Conservation (phyloP, 2,113 vertebrate genomes). For the Oncorhynchus tshawytscha region DNA sequence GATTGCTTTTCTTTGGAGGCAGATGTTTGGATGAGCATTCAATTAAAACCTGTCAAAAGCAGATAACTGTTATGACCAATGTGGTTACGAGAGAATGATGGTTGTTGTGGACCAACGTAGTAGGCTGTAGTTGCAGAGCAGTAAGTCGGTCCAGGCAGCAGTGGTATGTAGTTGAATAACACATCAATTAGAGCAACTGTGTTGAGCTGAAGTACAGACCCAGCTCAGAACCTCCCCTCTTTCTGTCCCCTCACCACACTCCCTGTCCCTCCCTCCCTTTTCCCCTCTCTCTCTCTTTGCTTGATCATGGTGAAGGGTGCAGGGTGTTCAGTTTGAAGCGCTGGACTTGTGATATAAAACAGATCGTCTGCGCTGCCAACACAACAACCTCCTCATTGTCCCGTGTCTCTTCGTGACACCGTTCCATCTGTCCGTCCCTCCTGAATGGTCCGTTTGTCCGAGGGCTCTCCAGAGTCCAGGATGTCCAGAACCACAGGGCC, state of each 20-base stretch:
- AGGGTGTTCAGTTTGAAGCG: conserved; percentile 44
- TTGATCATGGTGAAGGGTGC: conserved; percentile 40
- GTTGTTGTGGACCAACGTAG: too few relatives aligned
- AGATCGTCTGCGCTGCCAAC: conserved; percentile 48
- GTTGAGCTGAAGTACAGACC: not conserved
- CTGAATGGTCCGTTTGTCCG: conserved; percentile 63
- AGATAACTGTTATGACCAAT: too few relatives aligned
- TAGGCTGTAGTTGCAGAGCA: too few relatives aligned
- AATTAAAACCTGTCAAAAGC: too few relatives aligned
- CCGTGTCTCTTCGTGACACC: conserved; percentile 56
- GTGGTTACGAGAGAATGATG: too few relatives aligned
- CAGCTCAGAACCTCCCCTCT: conserved; percentile 14
- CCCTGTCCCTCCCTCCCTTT: not conserved
- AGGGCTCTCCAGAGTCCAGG: not conserved
- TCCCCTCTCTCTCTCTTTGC: conserved; percentile 17
- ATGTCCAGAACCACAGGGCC: too few relatives aligned
- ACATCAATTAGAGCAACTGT: too few relatives aligned
- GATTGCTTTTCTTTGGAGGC: too few relatives aligned
- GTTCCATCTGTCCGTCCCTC: conserved; percentile 46
- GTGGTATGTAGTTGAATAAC: too few relatives aligned
- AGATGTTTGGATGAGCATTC: too few relatives aligned
- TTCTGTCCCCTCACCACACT: conserved; percentile 23
- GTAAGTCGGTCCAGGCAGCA: too few relatives aligned
- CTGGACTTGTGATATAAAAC: conserved; percentile 48
- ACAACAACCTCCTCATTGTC: conserved; percentile 62